These are phyloP conservation scores for Turdus rufiventris DNA, from an alignment of 2,113 vertebrate species.

Conservation along the genomic window DNA sequence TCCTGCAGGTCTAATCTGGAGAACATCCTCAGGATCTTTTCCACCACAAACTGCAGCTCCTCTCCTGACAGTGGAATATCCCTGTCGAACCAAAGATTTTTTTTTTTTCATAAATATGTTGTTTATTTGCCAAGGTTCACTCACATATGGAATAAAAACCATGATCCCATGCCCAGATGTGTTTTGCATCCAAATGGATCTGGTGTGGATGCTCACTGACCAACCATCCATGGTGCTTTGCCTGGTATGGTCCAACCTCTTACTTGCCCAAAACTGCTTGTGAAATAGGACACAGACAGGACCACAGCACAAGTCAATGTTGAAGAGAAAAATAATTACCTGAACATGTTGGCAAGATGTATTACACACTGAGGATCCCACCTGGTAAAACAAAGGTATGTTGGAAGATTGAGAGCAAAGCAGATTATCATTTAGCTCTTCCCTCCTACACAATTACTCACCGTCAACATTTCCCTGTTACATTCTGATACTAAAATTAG, in stretches of 20 bases:
- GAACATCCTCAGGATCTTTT: constrained; percentile 88
- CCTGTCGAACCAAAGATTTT: constrained; percentile 60
- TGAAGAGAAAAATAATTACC: constrained; percentile 71
- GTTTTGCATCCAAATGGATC: not conserved
- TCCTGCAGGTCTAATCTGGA: constrained; percentile 89
- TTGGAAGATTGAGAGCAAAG: not conserved
- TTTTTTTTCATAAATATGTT: not conserved
- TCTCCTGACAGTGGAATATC: constrained; percentile 87
- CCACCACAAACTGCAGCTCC: constrained; percentile 87
- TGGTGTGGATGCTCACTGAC: not conserved
- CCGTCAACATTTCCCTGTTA: not conserved
- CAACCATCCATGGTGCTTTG: not conserved
- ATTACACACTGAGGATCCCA: constrained; percentile 87
- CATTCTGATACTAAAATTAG: not conserved
- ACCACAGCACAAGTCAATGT: not conserved
- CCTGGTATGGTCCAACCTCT: not conserved
- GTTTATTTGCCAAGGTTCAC: not conserved
- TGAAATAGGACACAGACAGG: not conserved
- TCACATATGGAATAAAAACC: not conserved
- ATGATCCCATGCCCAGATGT: not conserved
- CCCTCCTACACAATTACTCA: not conserved
- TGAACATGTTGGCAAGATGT: constrained; percentile 93
- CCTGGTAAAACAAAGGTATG: constrained; percentile 69
- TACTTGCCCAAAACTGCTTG: not conserved
- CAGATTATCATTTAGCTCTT: not conserved